Evolutionary conservation across 1,140 invertebrate genomes (phyloP), one percentile per base, ranked within the genome.

Genomic region (Aphelinus atriplicis): DNA sequence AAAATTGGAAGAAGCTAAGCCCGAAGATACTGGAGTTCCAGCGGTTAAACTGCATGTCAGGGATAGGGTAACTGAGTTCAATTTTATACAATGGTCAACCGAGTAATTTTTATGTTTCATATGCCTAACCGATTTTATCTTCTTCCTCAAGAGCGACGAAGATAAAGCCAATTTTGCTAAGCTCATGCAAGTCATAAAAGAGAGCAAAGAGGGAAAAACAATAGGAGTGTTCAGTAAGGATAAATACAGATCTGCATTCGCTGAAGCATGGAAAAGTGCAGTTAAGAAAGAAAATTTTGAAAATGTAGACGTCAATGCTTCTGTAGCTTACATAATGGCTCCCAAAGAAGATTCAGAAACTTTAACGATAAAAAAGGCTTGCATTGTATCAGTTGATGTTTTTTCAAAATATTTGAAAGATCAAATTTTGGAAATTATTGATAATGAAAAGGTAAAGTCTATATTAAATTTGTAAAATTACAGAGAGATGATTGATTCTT

Each of bases 401-500:
- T 99, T 98, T 85, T 95, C 92, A 47, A 99, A 99, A 83, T 98
- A 97, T 89, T 90, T 99, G 5, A 97, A 97, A 87, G 96, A 98
- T 88, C 96, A 99, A 88, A 96, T 99, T 72, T 98, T 99, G 93
- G 97, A 98, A 85, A 97, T 99, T 80, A 98, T 99, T 83, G 98
- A 99, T 91, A 94, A 95, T 5, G 98, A 99, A 83, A 95, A 94
- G 88, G 95, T 96, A 89, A 83, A 77, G 67, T 74, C 51, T 64
- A 47, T 73, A 50, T 26, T 78, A 72, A 68, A 53, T 45, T 58
- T 71, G 42, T 70, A 68, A 65, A 43, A 48, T 53, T 61, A 50
- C 3, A 3, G 43, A 73, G 26, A 62, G 56, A 71, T 26, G 26
- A 0, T 26, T 26, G 26, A 26, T 26, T 26, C 26, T 26, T 26